phyloP scores from a whole-genome alignment of 2,888 invertebrate species.

The Leptothorax acervorum region DNA sequence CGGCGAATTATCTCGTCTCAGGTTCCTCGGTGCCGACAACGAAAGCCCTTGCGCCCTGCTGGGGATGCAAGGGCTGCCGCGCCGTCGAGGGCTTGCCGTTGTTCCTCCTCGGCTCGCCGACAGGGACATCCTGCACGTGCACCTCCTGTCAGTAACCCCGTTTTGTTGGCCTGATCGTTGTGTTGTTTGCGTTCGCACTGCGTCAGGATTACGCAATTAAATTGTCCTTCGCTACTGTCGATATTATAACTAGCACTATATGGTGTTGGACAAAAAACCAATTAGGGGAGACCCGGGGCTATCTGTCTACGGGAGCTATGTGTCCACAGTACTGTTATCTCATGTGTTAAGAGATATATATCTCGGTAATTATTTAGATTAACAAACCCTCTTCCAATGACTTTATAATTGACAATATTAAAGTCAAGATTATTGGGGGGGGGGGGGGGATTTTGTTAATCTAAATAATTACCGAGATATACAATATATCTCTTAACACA shows the following conservation, averaged over 20 bases:
- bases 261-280: neutral
- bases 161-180: constrained; percentile 35
- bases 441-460: too few species aligned
- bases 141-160: constrained; percentile 79
- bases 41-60: constrained; percentile 75
- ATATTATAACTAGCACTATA: neutral
- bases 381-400: too few species aligned
- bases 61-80: constrained; percentile 79
- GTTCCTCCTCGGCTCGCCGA: constrained; percentile 81
- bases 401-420: too few species aligned
- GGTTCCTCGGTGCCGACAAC: constrained; percentile 69
- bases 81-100: constrained; percentile 76
- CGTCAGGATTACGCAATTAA: constrained; percentile 7
- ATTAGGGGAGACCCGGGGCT: too few species aligned
- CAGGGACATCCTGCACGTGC: constrained; percentile 79
- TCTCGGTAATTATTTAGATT: too few species aligned
- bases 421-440: too few species aligned
- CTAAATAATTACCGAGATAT: too few species aligned
- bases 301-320: too few species aligned
- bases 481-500: too few species aligned
- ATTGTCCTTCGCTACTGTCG: neutral
- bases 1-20: constrained; percentile 35
- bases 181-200: constrained; percentile 21
- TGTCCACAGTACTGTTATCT: too few species aligned
- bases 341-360: too few species aligned